Base-by-base conservation (phyloP, 2,113 vertebrate species). In the Pungitius pungitius region DNA sequence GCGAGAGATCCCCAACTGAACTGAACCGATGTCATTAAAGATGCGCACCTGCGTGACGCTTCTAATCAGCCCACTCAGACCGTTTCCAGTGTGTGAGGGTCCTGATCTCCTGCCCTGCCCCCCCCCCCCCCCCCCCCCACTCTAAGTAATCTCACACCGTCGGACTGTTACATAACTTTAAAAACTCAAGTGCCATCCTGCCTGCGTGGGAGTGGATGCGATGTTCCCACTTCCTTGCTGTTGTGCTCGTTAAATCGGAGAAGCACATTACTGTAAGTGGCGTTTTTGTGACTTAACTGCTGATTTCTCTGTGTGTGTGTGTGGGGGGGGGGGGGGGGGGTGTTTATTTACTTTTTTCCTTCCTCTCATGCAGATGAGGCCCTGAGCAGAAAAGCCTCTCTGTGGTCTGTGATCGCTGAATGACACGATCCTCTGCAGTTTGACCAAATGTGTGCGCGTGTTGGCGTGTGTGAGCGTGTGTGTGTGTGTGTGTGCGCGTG, bases 181-280 rank as follows among this genome's bases (percentile, higher is more conserved):
- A 59, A 75, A 86, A 85, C 80, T 85, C 72, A 87, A 91, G 87
- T 81, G 86, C 88, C 90, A 86, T 89, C 79, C 87, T 89, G 90
- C 56, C 69, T 75, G 90, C 75, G 91, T 91, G 30, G 91, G 91
- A 84, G 91, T 85, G 8, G 75, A 85, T 84, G 86, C 85, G 86
- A 86, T 86, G 80, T 90, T 90, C 89, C 87, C 85, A 86, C 88
- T 88, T 87, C 82, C 88, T 85, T 40, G 71, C 88, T 89, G 85
- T 87, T 90, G 80, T 87, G 80, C 87, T 89, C 69, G 73, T 84
- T 88, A 85, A 80, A 69, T 79, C 64, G 8, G 59, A 79, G 78
- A 77, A 40, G 78, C 66, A 10, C 80, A 69, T 87, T 87, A 82
- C 74, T 85, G 74, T 73, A 82, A 85, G 75, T 77, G 75, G 65